These are phyloP conservation scores for Mellilla xanthometata DNA, from an alignment of 2,888 invertebrate genomes.

Conservation along the genomic window DNA sequence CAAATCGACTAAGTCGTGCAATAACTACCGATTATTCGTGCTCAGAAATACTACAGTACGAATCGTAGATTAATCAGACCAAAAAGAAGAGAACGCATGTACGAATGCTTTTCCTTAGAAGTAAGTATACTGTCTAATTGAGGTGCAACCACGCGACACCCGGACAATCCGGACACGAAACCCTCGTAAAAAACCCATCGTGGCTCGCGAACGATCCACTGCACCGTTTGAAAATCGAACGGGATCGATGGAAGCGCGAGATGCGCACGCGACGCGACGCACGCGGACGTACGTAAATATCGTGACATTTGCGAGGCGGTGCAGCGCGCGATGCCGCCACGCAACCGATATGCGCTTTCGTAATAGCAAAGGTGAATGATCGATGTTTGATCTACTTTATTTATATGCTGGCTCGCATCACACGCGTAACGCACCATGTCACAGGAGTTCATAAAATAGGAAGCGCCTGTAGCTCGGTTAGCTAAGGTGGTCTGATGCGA, in stretches of 20 bases:
- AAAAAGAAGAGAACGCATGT: constrained; percentile 33
- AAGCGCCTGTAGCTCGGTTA: too few relatives aligned
- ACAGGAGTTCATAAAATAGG: too few relatives aligned
- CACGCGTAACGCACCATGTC: too few relatives aligned
- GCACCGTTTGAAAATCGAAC: constrained; percentile 48
- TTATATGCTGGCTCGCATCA: constrained; percentile 26
- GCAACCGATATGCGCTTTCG: constrained; percentile 35
- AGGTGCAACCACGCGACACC: constrained; percentile 38
- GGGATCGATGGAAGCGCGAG: constrained; percentile 52
- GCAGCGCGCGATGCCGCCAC: constrained; percentile 32
- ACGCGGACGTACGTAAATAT: constrained; percentile 67
- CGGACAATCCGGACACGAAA: constrained; percentile 30
- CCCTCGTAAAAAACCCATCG: constrained; percentile 42
- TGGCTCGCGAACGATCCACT: constrained; percentile 55
- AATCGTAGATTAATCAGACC: constrained; percentile 39
- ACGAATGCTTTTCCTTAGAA: constrained; percentile 32
- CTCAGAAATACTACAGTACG: constrained; percentile 34
- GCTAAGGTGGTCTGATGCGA: too few relatives aligned
- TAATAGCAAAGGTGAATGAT: constrained; percentile 66
- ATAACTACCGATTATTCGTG: background rate
- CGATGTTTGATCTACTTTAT: constrained; percentile 50
- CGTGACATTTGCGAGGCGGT: constrained; percentile 65
- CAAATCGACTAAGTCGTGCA: too few relatives aligned
- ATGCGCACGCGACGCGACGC: constrained; percentile 50
- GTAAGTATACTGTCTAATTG: constrained; percentile 36